Evolutionary conservation across 2,888 invertebrate species (phyloP), one percentile per base, ranked within the genome.

Genomic region (Cerastis rubricosa): DNA sequence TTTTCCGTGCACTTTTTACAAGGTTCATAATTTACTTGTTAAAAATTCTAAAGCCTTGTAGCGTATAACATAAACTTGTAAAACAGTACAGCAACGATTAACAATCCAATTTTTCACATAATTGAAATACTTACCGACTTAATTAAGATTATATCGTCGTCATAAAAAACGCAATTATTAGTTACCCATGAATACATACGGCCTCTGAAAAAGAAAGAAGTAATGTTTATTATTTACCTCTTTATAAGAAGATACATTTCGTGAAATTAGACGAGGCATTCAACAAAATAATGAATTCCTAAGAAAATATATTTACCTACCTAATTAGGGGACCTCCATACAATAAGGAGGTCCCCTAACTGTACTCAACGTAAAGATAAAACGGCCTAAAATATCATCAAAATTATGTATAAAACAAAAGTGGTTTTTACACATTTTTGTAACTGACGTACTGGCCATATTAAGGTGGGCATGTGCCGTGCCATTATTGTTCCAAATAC

Each of bases 131-230:
- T 7, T 29, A 17, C 22, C n/a, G 43, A 12, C n/a, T 19, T 51
- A 45, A 45, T 51, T 40, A 63, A 6, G 22, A 35, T n/a, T 79
- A 35, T 17, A 79, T 43, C 8, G 2, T 35, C 19, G 35, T 11
- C 25, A 35, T 72, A 6, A 2, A 63, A 69, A 67, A 59, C 4
- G 4, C 43, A 45, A 35, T 57, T 40, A 65, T 19, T 45, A 8
- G 1, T n/a, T 1, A 0, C 92, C 93, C 85, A 95, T 83, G 72
- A 92, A 96, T 8, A 96, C 96, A 49, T 90, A 86, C 0, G 96
- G 96, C 80, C 91, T 94, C 96, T 96, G 95, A 89, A 95, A 96
- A 80, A 75, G 76, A 88, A 86, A 84, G 0, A 35, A 19, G 12
- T 14, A 47, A 2, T 35, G 6, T 19, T 59, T 69, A 43, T 35